Conservation (phyloP, 2,113 vertebrate genomes). For the Oplegnathus fasciatus region DNA sequence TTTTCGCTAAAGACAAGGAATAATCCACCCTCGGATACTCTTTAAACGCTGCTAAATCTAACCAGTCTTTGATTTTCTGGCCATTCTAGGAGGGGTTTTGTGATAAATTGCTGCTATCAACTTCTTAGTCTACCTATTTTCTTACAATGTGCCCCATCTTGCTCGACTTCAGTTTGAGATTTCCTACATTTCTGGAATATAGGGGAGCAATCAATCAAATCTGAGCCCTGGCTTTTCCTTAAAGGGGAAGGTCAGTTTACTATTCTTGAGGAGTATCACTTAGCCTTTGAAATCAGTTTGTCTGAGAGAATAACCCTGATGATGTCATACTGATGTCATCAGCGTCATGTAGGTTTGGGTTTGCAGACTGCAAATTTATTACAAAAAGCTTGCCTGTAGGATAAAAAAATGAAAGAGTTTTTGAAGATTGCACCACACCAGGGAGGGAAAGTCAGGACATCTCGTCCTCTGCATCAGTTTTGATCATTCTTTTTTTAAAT, state of each 20-base stretch:
- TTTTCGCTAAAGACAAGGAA: conserved; percentile 19
- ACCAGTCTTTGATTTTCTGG: neutral
- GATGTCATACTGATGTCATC: neutral
- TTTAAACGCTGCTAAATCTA: conserved; percentile 31
- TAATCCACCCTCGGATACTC: conserved; percentile 13
- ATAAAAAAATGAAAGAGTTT: too few species aligned
- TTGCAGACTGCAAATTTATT: neutral
- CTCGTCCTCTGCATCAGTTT: neutral
- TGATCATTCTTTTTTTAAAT: neutral
- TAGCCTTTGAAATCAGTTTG: neutral
- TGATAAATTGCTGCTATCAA: conserved; percentile 9
- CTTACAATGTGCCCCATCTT: neutral
- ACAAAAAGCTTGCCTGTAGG: too few species aligned
- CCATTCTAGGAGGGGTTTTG: neutral
- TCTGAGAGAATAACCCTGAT: neutral
- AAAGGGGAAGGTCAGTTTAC: conserved; percentile 3
- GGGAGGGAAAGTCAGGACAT: neutral
- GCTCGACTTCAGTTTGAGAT: neutral
- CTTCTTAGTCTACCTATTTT: conserved; percentile 1
- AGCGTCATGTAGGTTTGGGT: neutral
- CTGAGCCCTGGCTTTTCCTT: neutral
- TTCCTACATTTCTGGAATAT: neutral
- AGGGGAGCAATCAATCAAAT: neutral
- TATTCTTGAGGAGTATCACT: too few species aligned
- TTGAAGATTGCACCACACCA: neutral